A percentile compares a stretch with the other conserved stretches of the same genome.
Evolutionary conservation across 2,113 vertebrate genomes (phyloP).

Genomic region (Lampris megalopsis): DNA sequence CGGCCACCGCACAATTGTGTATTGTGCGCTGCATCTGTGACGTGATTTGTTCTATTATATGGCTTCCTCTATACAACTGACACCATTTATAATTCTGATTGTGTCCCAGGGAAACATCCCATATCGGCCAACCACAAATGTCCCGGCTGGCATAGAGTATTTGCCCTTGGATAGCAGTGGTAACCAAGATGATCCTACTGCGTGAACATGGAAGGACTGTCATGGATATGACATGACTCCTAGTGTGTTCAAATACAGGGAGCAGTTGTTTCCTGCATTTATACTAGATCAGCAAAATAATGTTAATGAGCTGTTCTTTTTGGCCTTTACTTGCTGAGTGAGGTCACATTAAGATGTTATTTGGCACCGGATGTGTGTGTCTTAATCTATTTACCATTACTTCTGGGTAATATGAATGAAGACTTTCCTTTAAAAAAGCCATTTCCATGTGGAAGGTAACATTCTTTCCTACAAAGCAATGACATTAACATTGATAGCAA

Average conservation of each 20-base stretch:
- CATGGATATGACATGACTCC: background rate
- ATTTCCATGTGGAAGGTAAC: too few relatives aligned
- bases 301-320: slow-evolving; percentile 9
- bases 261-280: background rate
- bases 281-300: background rate
- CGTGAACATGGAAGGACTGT: background rate
- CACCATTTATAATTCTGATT: too few relatives aligned
- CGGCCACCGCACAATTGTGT: too few relatives aligned
- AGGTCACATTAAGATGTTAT: background rate
- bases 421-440: background rate
- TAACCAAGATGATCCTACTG: background rate
- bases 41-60: too few relatives aligned
- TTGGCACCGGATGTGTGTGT: background rate
- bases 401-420: background rate
- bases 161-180: background rate
- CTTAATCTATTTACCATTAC: background rate
- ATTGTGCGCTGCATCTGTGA: too few relatives aligned
- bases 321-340: background rate
- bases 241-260: background rate
- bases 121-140: slow-evolving; percentile 12
- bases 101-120: background rate
- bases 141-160: background rate
- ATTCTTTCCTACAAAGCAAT: too few relatives aligned
- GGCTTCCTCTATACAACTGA: too few relatives aligned
- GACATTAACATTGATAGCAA: too few relatives aligned